Percentiles rank a stretch among this genome's conserved stretches.
Conservation (phyloP, 2,888 invertebrate species). For the Helicoverpa assulta region DNA sequence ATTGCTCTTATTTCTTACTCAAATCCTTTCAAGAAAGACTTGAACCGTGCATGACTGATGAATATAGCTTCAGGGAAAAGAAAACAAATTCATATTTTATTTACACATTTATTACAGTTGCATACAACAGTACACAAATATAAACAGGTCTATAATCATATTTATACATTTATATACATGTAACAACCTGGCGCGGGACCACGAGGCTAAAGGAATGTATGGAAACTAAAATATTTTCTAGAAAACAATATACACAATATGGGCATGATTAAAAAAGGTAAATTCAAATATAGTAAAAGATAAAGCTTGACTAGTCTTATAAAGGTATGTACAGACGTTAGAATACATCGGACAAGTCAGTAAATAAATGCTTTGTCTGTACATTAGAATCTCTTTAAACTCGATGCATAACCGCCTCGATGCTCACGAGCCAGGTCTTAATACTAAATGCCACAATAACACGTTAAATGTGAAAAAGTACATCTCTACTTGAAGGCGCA, state of each 20-base stretch:
- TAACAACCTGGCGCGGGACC: conserved; percentile 73
- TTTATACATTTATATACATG: conserved; percentile 82
- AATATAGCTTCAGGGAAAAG: conserved; percentile 39
- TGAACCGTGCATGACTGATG: conserved; percentile 1
- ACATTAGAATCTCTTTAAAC: conserved; percentile 52
- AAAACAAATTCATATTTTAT: conserved; percentile 70
- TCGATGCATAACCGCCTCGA: conserved; percentile 52
- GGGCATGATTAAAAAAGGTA: conserved; percentile 27
- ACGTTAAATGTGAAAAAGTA: conserved; percentile 64
- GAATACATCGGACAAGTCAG: conserved; percentile 28
- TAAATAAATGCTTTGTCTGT: conserved; percentile 37
- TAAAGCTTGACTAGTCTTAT: conserved; percentile 66
- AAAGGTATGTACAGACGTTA: conserved; percentile 42
- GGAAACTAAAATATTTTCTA: conserved; percentile 64
- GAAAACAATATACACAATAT: conserved; percentile 45
- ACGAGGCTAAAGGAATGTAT: conserved; percentile 82
- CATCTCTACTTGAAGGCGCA: conserved; percentile 64
- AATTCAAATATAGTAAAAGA: conserved; percentile 39
- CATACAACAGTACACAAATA: conserved; percentile 86
- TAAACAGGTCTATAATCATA: conserved; percentile 80
- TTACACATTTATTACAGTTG: conserved; percentile 88
- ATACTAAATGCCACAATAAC: conserved; percentile 80
- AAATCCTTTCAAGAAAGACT: conserved; percentile 48
- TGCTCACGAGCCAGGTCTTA: conserved; percentile 71
- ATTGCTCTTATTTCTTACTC: conserved; percentile 45